Conservation (phyloP, 2,888 invertebrate species). For the Latheticus oryzae region DNA sequence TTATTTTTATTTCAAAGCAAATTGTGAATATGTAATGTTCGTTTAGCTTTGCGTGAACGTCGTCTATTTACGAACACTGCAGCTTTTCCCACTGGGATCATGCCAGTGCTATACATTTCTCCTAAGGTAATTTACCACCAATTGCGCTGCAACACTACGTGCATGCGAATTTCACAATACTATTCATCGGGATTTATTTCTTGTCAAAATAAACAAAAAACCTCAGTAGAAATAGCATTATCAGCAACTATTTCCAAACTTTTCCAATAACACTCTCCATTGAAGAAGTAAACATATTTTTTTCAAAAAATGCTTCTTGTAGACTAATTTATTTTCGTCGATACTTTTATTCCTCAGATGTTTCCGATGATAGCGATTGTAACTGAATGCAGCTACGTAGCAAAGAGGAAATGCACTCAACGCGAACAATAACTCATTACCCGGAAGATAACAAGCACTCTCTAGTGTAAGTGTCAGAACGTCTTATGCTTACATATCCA, state of each 20-base stretch:
- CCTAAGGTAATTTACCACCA: conserved; percentile 26
- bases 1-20: background rate
- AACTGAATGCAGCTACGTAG: conserved; percentile 6
- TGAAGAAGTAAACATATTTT: conserved; percentile 34
- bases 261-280: conserved; percentile 33
- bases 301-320: conserved; percentile 1
- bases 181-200: conserved; percentile 13
- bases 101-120: conserved; percentile 25
- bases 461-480: conserved; percentile 17
- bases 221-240: conserved; percentile 2
- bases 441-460: conserved; percentile 36
- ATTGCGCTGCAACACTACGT: conserved; percentile 25
- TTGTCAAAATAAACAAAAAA: conserved; percentile 23
- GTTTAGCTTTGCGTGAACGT: conserved; percentile 22
- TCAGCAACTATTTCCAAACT: conserved; percentile 24
- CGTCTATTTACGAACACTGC: conserved; percentile 22
- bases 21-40: conserved; percentile 4
- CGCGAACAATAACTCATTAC: conserved; percentile 30
- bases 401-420: conserved; percentile 13
- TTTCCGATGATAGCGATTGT: conserved; percentile 2
- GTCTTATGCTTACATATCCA: conserved; percentile 22
- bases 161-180: conserved; percentile 12
- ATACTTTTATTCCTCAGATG: conserved; percentile 3
- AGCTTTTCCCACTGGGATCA: conserved; percentile 14
- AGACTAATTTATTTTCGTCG: conserved; percentile 12